Evolutionary conservation across 2,888 invertebrate genomes (phyloP).

Genomic region (Andrena chrysosceles): DNA sequence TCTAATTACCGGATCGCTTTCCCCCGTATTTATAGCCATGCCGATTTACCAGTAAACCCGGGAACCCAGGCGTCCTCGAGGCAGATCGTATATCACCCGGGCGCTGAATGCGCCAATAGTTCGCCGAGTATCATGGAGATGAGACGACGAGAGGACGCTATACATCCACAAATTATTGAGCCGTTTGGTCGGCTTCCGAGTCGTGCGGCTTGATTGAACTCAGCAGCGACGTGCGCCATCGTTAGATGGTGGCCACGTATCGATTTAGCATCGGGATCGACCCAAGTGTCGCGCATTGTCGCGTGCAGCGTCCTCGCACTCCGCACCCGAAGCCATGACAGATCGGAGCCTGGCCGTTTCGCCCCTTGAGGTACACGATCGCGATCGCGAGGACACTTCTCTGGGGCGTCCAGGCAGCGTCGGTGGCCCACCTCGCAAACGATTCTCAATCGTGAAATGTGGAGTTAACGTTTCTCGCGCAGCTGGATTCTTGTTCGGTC

Average conservation of each 20-base stretch:
- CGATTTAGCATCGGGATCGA: slow-evolving; percentile 50
- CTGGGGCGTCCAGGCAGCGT: no score
- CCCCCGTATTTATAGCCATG: slow-evolving; percentile 27
- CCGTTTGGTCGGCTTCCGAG: slow-evolving; percentile 45
- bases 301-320: slow-evolving; percentile 34
- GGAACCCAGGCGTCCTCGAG: background rate
- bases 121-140: slow-evolving; percentile 48
- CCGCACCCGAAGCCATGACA: slow-evolving; percentile 33
- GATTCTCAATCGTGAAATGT: background rate
- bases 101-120: slow-evolving; percentile 47
- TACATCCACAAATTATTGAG: slow-evolving; percentile 61
- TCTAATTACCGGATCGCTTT: slow-evolving; percentile 39
- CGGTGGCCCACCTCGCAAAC: background rate
- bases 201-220: slow-evolving; percentile 52
- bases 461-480: background rate
- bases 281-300: slow-evolving; percentile 50
- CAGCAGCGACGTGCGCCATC: slow-evolving; percentile 23
- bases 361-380: slow-evolving; percentile 5
- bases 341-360: slow-evolving; percentile 27
- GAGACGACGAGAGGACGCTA: slow-evolving; percentile 34
- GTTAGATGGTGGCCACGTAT: slow-evolving; percentile 44
- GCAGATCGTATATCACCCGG: slow-evolving; percentile 40
- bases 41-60: slow-evolving; percentile 9
- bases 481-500: background rate
- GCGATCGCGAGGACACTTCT: background rate